phyloP scores from a whole-genome alignment of 2,888 invertebrate species.

The Nomada goodeniana region DNA sequence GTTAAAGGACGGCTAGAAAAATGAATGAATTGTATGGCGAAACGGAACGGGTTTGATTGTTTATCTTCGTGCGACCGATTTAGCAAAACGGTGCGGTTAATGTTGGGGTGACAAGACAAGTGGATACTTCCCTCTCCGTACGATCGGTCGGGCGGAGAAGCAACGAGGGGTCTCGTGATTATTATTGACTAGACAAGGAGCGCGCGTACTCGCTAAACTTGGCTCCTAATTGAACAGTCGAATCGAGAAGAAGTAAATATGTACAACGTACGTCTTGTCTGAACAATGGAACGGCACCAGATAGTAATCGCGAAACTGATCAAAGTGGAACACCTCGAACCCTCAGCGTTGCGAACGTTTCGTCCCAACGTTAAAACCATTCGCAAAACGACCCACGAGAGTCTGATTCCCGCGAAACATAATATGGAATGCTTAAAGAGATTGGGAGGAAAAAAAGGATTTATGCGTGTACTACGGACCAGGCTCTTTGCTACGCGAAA shows the following conservation, averaged over 20 bases:
- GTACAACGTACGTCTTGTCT: background rate
- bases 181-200: slow-evolving; percentile 74
- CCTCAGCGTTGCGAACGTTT: background rate
- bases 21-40: background rate
- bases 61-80: slow-evolving; percentile 75
- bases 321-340: background rate
- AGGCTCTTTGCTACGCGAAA: slow-evolving; percentile 7
- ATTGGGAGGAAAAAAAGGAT: background rate
- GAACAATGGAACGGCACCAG: background rate
- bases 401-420: too few species aligned
- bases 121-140: slow-evolving; percentile 80
- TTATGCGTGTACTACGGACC: background rate
- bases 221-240: slow-evolving; percentile 37
- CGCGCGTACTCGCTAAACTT: slow-evolving; percentile 57
- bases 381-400: too few species aligned
- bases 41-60: slow-evolving; percentile 64
- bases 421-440: too few species aligned
- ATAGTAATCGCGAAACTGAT: background rate
- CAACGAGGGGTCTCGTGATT: slow-evolving; percentile 76
- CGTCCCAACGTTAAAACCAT: too few species aligned
- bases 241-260: background rate
- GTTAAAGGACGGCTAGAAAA: background rate
- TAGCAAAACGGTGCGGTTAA: slow-evolving; percentile 70
- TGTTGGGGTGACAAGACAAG: slow-evolving; percentile 78
- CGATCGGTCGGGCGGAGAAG: slow-evolving; percentile 71